Evolutionary conservation across 1,140 invertebrate genomes (phyloP), one percentile per base, ranked within the genome.

Genomic region (Conus ventricosus): DNA sequence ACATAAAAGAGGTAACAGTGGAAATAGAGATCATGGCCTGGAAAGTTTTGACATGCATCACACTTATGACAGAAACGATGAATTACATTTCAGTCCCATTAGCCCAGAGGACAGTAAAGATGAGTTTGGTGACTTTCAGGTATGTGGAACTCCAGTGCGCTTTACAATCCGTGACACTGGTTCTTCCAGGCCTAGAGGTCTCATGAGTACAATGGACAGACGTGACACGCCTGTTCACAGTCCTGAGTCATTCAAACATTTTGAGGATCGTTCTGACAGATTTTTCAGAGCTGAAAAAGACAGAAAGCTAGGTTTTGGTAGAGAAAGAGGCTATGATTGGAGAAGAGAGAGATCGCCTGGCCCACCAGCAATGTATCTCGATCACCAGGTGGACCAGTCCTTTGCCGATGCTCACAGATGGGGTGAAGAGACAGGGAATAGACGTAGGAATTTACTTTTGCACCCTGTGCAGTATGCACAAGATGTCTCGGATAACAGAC

Each of bases 91-190:
- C 0, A 71, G 67, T n/a, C 67, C 67, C 11, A 71, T 71, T 71
- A 87, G 87, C 67, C 85, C 82, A 63, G 82, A 91, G 51, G 88
- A 87, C 13, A 85, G 67, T 25, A 90, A 91, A 80, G 89, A 89
- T 39, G n/a, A 85, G 54, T 88, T 88, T 27, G 63, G 84, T 53
- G 89, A 89, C 39, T 87, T 88, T 60, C 90, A 78, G 20, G 3
- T 78, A 57, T 71, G 57, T 80, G 67, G 27, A 17, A 89, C 91
- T 87, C 85, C 89, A 60, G 25, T 54, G 57, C 57, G 25, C 20
- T 85, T 25, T 5, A 75, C 86, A 88, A 17, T 78, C 78, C 87
- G 90, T n/a, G 67, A 71, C 20, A 20, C 67, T 23, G 67, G 67
- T 20, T 71, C 67, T n/a, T 71, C 20, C 20, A 71, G 67, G 67